Percentiles rank a stretch among this genome's conserved stretches.
Evolutionary conservation across 2,113 vertebrate genomes (phyloP).

Genomic region (Anoura caudifer): DNA sequence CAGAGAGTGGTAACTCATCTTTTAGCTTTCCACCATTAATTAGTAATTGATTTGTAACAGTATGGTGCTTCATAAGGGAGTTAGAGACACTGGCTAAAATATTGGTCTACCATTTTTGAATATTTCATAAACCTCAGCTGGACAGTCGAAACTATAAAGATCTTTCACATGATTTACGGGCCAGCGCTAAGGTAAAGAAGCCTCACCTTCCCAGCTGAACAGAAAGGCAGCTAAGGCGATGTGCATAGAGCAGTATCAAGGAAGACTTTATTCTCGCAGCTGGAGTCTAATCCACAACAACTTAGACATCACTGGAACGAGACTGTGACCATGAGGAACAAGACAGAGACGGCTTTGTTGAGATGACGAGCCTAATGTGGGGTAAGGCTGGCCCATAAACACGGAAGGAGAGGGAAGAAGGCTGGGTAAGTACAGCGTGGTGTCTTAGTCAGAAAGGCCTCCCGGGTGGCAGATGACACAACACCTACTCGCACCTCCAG

Average conservation of each 20-base stretch:
- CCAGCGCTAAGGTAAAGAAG: not conserved
- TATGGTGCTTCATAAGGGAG: not conserved
- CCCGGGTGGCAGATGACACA: rapidly evolving
- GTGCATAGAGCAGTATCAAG: not conserved
- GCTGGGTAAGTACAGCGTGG: not conserved
- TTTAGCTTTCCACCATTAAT: not conserved
- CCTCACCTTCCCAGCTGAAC: not conserved
- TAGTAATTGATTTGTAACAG: not conserved
- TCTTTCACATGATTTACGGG: not conserved
- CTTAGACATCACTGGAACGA: not conserved
- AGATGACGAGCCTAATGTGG: not conserved
- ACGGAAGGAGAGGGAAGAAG: not conserved
- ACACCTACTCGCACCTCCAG: not conserved
- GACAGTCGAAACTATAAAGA: not conserved
- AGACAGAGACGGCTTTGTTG: not conserved
- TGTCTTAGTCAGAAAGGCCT: not conserved
- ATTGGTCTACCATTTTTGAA: not conserved
- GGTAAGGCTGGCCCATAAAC: not conserved
- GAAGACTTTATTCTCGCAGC: not conserved
- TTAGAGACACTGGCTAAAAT: not conserved
- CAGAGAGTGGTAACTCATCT: not conserved
- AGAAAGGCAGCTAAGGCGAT: not conserved
- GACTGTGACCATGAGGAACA: not conserved
- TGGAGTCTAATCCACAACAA: not conserved
- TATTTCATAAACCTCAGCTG: not conserved